Base-by-base conservation (phyloP, 2,888 invertebrate species). In the Lamellibrachia columna region DNA sequence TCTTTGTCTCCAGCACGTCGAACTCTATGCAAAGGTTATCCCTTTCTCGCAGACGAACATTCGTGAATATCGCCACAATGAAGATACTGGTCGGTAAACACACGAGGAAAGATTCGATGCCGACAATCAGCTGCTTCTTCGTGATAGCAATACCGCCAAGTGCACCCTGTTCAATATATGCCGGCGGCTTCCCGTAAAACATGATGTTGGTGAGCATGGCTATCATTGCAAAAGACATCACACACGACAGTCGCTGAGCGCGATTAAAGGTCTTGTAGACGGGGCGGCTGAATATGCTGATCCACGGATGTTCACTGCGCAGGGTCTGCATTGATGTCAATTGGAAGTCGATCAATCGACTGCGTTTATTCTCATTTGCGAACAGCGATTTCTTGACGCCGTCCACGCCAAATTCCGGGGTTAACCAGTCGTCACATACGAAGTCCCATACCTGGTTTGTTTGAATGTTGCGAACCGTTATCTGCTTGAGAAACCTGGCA, bases 251-350 rank as follows among this genome's bases (percentile, higher is more conserved):
- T 7, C 96, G 94, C 93, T 96, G 96, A 52, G 94, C 95, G 8
- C 96, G 93, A 0, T 95, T 96, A 93, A 96, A 96, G 3, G 93
- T 92, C 91, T 95, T 95, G 11, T 93, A 92, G 15, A 95, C 94
- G 6, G 96, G 95, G 58, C 95, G 95, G 2, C 95, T 94, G 58
- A 96, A 94, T 53, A 96, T 95, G 93, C 96, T 96, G n/a, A 96
- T 92, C 96, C 96, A 96, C 11, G 96, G 93, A 93, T 96, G 96
- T 7, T 95, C 94, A 91, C 95, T 95, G 9, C 95, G 93, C 3
- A 96, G 58, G 28, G 52, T 55, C 55, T 91, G 91, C 53, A 91
- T 40, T 55, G 75, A 75, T n/a, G 75, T 75, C 22, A 75, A 15
- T 6, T n/a, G 22, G 22, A 75, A 75, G 75, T 75, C 15, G 2